Evolutionary conservation across 1,140 invertebrate genomes (phyloP).

Genomic region (Matsumurasca onukii): DNA sequence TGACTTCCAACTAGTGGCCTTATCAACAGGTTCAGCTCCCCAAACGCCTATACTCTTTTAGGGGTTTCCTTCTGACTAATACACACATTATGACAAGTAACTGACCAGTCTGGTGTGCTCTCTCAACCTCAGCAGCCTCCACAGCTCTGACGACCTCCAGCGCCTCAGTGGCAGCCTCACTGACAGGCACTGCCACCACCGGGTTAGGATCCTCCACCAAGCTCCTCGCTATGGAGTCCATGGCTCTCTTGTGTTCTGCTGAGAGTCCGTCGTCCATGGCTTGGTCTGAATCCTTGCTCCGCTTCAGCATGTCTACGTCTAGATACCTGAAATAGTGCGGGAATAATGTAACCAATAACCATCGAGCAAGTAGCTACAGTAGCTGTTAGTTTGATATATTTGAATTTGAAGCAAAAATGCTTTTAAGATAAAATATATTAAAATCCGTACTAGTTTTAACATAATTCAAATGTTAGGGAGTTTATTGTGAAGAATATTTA

Average conservation of each 20-base stretch:
- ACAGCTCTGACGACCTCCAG: constrained; percentile 14
- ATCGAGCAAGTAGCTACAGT: too few species aligned
- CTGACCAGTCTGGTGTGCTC: not conserved
- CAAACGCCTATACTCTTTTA: too few species aligned
- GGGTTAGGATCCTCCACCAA: not conserved
- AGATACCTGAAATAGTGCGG: constrained; percentile 53
- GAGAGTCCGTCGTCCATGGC: constrained; percentile 50
- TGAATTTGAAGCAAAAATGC: too few species aligned
- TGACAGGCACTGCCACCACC: constrained; percentile 39
- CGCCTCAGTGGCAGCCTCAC: not conserved
- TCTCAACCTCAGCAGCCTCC: constrained; percentile 8
- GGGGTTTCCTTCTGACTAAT: too few species aligned
- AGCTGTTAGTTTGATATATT: too few species aligned
- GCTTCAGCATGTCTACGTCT: constrained; percentile 62
- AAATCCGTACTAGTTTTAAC: too few species aligned
- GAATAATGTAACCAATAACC: too few species aligned
- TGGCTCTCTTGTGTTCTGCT: constrained; percentile 58
- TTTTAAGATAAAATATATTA: too few species aligned
- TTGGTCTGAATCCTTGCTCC: constrained; percentile 45
- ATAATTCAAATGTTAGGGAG: too few species aligned
- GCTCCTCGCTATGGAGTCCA: constrained; percentile 41
- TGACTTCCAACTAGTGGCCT: too few species aligned
- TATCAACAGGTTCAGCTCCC: too few species aligned
- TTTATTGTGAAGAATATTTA: too few species aligned
- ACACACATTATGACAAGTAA: not conserved